Evolutionary conservation across 2,797 vertebrate genomes (phyloP), one percentile per base, ranked within the genome.

Genomic region (Hephaestus fuliginosus): DNA sequence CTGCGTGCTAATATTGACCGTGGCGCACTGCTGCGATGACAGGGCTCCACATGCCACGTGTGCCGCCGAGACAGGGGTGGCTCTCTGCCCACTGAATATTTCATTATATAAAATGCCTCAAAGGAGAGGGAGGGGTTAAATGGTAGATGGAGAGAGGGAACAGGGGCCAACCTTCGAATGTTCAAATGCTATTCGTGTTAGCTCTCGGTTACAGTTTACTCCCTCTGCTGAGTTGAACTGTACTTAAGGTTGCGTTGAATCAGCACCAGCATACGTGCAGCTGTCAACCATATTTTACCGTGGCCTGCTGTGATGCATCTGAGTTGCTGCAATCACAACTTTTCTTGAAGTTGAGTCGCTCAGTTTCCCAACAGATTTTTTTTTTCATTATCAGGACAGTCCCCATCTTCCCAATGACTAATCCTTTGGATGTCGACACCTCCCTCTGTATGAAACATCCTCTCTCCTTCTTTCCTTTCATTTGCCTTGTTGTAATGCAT

Each of bases 1-100:
- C 79, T 46, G 69, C 68, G 73, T 82, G 83, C 83, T 88, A 87
- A 90, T 85, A 90, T 88, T 88, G 83, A 90, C 74, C 7, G n/a
- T 74, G 74, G 58, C 80, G 67, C 15, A 33, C 73, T 68, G 39
- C 73, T 68, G 83, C 14, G 52, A 67, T 48, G 15, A 44, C 70
- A 71, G 51, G 51, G 65, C 78, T 68, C 64, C 76, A 41, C 71
- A 64, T 67, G 74, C 75, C 84, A 53, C 60, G 76, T 85, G 79
- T 73, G 77, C 74, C 53, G 70, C 52, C 0, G 69, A 69, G 79
- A 77, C 74, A 18, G 20, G 20, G 53, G 76, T 79, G 78, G 86
- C 76, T 74, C 49, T 36, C 60, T 73, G 82, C 74, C 79, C 82
- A 25, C 80, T 89, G 61, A 87, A 88, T 83, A 84, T 86, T 81